Evolutionary conservation across 2,797 vertebrate genomes (phyloP).

Genomic region (Masticophis lateralis): DNA sequence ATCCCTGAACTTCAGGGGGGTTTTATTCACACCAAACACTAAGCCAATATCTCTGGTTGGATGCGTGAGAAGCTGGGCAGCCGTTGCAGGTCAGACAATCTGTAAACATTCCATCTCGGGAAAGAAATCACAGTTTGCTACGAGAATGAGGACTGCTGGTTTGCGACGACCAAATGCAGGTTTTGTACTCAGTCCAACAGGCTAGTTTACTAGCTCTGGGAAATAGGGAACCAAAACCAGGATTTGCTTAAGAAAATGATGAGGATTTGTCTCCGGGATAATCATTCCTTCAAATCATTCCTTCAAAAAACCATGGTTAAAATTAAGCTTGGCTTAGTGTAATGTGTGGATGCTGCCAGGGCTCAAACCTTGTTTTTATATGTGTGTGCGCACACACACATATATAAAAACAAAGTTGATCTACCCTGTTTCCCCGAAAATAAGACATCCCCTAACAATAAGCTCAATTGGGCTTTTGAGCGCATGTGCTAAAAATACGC

Average conservation of each 20-base stretch:
- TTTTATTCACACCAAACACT: not conserved
- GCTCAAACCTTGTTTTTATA: not conserved
- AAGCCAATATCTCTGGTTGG: not conserved
- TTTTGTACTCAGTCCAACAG: not conserved
- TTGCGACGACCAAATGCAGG: not conserved
- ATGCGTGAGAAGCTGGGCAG: not conserved
- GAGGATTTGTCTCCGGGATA: not conserved
- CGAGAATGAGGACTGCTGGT: not conserved
- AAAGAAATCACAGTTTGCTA: not conserved
- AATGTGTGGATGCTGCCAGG: not conserved
- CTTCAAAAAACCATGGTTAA: not conserved
- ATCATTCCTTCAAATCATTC: not conserved
- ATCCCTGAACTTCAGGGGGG: not conserved
- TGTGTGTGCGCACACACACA: no score
- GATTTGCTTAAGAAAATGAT: not conserved
- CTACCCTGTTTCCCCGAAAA: no score
- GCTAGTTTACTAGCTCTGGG: not conserved
- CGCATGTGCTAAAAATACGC: no score
- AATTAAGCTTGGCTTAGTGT: not conserved
- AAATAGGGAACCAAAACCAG: not conserved
- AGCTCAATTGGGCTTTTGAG: no score
- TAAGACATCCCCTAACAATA: no score
- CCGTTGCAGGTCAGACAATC: no score
- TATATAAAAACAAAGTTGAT: no score
- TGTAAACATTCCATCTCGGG: not conserved